phyloP scores from a whole-genome alignment of 2,113 vertebrate species.

The Mastomys coucha region DNA sequence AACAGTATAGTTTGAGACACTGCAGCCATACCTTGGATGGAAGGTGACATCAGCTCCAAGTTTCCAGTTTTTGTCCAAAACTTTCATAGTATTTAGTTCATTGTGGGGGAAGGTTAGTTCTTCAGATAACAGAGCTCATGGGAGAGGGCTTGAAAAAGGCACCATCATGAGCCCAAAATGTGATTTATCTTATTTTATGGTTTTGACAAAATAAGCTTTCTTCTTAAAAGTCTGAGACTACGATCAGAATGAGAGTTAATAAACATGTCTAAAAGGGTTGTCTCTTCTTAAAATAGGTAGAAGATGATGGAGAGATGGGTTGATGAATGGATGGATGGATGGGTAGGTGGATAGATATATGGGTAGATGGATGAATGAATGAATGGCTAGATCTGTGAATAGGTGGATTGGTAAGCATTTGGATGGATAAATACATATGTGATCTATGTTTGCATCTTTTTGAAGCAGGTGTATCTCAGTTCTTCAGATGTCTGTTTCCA shows the following conservation, averaged over 20 bases:
- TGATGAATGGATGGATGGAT: background rate
- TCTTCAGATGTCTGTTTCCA: background rate
- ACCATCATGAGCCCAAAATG: conserved; percentile 32
- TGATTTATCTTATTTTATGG: conserved; percentile 41
- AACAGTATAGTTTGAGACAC: rapidly evolving
- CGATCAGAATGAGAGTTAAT: conserved; percentile 49
- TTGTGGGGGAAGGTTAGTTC: background rate
- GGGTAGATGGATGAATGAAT: background rate
- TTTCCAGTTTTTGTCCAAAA: background rate
- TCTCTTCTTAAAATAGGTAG: conserved; percentile 60
- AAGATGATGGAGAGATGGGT: background rate
- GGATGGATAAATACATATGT: background rate
- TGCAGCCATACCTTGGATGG: background rate
- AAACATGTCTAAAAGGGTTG: conserved; percentile 48
- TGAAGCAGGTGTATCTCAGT: background rate
- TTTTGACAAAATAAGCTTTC: conserved; percentile 66
- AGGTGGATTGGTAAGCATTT: background rate
- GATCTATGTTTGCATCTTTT: background rate
- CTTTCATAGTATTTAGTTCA: background rate
- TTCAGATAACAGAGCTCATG: background rate
- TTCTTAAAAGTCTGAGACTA: conserved; percentile 23
- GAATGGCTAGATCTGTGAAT: background rate
- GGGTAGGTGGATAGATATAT: background rate
- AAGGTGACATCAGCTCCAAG: too few species aligned
- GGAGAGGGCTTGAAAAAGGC: background rate